These are phyloP conservation scores for Onthophagus taurus DNA, from an alignment of 1,140 invertebrate species.

Conservation along the genomic window DNA sequence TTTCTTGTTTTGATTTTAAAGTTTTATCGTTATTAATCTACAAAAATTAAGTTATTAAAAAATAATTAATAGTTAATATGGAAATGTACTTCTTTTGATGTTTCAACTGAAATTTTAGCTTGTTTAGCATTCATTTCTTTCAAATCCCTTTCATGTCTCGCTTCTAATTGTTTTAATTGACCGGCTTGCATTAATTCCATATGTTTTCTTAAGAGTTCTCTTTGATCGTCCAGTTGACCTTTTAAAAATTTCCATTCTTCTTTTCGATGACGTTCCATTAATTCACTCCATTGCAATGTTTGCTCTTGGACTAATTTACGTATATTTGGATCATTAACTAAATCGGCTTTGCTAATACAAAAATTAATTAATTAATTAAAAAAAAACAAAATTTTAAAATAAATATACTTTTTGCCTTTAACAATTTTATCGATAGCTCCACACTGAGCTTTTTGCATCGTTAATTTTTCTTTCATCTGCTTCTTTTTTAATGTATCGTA, in stretches of 20 bases:
- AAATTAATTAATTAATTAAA: not conserved
- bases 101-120: slow-evolving; percentile 94
- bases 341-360: slow-evolving; percentile 62
- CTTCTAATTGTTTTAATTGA: slow-evolving; percentile 86
- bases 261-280: slow-evolving; percentile 78
- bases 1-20: slow-evolving; percentile 93
- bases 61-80: not conserved
- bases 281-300: slow-evolving; percentile 87
- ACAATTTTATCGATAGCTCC: slow-evolving; percentile 90
- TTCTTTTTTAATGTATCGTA: slow-evolving; percentile 83
- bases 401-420: slow-evolving; percentile 74
- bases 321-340: slow-evolving; percentile 67
- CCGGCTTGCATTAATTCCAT: slow-evolving; percentile 73
- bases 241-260: slow-evolving; percentile 85
- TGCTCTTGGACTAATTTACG: slow-evolving; percentile 79
- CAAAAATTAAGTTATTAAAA: slow-evolving; percentile 6
- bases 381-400: slow-evolving; percentile 5
- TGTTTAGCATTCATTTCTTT: slow-evolving; percentile 95
- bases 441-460: slow-evolving; percentile 90
- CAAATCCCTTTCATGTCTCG: slow-evolving; percentile 83
- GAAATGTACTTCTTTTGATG: slow-evolving; percentile 68
- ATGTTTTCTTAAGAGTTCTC: slow-evolving; percentile 75
- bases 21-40: slow-evolving; percentile 85
- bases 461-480: slow-evolving; percentile 86
- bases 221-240: slow-evolving; percentile 74